Percentiles rank a stretch among this genome's conserved stretches.
phyloP scores from a whole-genome alignment of 1,140 invertebrate species.

The Leucophenga varia region DNA sequence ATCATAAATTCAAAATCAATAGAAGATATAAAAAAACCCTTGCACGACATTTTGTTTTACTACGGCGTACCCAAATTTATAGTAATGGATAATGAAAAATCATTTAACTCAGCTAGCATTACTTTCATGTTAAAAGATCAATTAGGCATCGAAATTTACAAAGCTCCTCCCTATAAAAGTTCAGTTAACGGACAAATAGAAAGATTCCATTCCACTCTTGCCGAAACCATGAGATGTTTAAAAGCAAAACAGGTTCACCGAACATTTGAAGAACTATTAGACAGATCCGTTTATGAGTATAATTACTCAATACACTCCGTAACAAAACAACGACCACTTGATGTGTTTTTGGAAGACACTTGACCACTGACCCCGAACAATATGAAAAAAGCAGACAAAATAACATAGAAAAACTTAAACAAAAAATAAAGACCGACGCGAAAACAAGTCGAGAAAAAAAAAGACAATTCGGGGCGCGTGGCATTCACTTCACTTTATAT shows the following conservation, averaged over 20 bases:
- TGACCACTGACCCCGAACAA: conserved; percentile 10
- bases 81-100: conserved; percentile 26
- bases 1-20: conserved; percentile 13
- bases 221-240: conserved; percentile 18
- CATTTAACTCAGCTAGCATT: conserved; percentile 18
- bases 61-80: conserved; percentile 20
- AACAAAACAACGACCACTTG: background rate
- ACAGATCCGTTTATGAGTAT: background rate
- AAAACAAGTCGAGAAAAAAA: too few relatives aligned
- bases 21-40: conserved; percentile 10
- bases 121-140: conserved; percentile 17
- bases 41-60: conserved; percentile 14
- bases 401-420: conserved; percentile 11
- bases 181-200: conserved; percentile 21
- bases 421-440: too few relatives aligned
- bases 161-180: too few relatives aligned
- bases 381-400: conserved; percentile 14
- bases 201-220: conserved; percentile 24
- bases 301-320: background rate
- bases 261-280: conserved; percentile 1
- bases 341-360: background rate
- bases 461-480: too few relatives aligned
- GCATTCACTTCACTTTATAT: too few relatives aligned
- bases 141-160: conserved; percentile 12
- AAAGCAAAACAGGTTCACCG: conserved; percentile 2